Evolutionary conservation across 92 coral and sea anemone genomes (phyloP).

Genomic region (Metridium senile): DNA sequence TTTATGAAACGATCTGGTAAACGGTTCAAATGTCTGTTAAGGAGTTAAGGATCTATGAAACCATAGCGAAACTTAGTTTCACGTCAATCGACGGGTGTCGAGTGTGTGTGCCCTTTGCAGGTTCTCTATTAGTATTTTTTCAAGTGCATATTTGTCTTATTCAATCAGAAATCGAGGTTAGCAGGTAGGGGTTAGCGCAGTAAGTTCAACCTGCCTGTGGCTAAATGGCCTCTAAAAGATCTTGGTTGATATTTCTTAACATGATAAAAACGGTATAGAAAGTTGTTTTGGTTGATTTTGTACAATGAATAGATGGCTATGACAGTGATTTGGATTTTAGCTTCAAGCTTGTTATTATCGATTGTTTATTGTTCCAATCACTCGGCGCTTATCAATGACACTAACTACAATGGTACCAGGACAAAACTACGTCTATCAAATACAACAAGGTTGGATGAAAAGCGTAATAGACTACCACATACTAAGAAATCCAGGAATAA

Average conservation of each 20-base stretch:
- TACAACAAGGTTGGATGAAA: neutral
- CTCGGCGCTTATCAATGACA: neutral
- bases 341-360: constrained; percentile 8
- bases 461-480: neutral
- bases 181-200: constrained; percentile 28
- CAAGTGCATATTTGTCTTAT: constrained; percentile 22
- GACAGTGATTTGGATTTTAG: constrained; percentile 3
- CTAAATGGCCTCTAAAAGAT: constrained; percentile 18
- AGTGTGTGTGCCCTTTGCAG: constrained; percentile 31
- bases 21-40: too few relatives aligned
- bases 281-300: neutral
- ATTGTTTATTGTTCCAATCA: neutral
- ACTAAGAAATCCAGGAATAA: neutral
- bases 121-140: constrained; percentile 23
- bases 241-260: neutral
- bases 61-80: neutral
- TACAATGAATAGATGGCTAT: constrained; percentile 15
- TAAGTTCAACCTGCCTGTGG: constrained; percentile 26
- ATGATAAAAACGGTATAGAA: neutral
- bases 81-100: constrained; percentile 27
- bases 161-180: constrained; percentile 29
- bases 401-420: neutral
- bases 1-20: too few relatives aligned
- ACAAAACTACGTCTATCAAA: neutral
- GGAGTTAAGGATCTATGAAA: too few relatives aligned